Evolutionary conservation across 2,797 vertebrate genomes (phyloP), one percentile per base, ranked within the genome.

Genomic region (Craterocephalus amniculus): DNA sequence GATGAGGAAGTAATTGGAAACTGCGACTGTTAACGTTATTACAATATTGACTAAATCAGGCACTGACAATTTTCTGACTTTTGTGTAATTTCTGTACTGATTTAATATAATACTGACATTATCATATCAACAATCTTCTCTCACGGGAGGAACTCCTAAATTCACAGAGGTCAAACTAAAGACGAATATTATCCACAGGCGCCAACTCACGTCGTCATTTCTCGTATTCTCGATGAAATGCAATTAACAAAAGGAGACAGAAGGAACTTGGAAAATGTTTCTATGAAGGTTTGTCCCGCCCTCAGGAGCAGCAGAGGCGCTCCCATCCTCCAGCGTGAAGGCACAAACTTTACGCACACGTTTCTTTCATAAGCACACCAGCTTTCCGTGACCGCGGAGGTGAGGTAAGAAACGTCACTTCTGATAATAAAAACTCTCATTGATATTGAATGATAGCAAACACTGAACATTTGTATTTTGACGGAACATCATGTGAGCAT

Each of bases 291-390:
- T 81, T 67, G 89, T 74, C 82, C 86, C 88, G 78, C 88, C 88
- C 89, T 60, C 76, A 59, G 34, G 32, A 56, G 31, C 70, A 80
- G 59, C 52, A 65, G 74, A 74, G 80, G 72, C 78, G 83, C 85
- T 83, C 74, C 79, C 70, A 72, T 68, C 69, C 81, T 84, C 63
- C 67, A n/a, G 59, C 81, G 65, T 69, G 77, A 13, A 79, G 60
- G 45, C 74, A 70, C 9, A 52, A 85, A 88, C 84, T 91, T 90
- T 78, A 78, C 83, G 79, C 88, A 78, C 87, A 80, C 86, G 70
- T 85, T 87, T 70, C 54, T 32, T 36, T 27, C 48, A 22, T 79
- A 67, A 66, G 70, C 77, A 59, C 78, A 70, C 0, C 72, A 54
- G 65, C 83, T 20, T 74, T 27, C 67, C 70, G 61, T 18, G 74